Evolutionary conservation across 2,797 vertebrate genomes (phyloP).

Genomic region (Smutsia temminckii): DNA sequence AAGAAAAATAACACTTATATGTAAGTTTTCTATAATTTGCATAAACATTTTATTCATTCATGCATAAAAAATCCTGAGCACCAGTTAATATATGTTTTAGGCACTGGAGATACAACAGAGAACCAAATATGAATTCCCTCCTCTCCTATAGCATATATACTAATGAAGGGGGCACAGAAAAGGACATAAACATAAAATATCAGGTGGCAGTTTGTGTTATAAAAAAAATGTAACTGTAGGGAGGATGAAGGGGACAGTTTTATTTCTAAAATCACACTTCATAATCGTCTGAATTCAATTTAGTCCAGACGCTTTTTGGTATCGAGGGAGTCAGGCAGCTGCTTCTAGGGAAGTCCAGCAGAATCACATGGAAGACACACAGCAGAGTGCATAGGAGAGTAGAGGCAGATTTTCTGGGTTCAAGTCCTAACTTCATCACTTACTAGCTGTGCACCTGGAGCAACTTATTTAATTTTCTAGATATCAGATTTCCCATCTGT

Average conservation of each 20-base stretch:
- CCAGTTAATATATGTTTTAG: not conserved
- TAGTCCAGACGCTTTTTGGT: not conserved
- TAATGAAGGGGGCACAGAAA: not conserved
- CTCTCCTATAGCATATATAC: not conserved
- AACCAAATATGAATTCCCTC: not conserved
- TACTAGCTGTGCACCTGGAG: not conserved
- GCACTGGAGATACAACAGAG: not conserved
- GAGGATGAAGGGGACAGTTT: not conserved
- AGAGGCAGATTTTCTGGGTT: not conserved
- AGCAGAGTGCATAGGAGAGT: not conserved
- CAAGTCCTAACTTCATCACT: not conserved
- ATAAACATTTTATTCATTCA: not conserved
- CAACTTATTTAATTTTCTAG: conserved; percentile 35
- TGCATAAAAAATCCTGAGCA: conserved; percentile 10
- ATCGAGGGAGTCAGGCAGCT: not conserved
- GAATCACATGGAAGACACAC: not conserved
- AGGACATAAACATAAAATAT: not conserved
- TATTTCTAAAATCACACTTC: not conserved
- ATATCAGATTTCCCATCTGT: not conserved
- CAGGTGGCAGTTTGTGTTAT: not conserved
- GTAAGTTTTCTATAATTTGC: conserved; percentile 47
- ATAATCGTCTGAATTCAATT: conserved; percentile 22
- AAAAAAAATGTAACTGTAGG: not conserved
- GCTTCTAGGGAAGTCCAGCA: not conserved
- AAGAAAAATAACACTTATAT: conserved; percentile 79